phyloP scores from a whole-genome alignment of 2,113 vertebrate genomes.

The Vanacampus margaritifer region DNA sequence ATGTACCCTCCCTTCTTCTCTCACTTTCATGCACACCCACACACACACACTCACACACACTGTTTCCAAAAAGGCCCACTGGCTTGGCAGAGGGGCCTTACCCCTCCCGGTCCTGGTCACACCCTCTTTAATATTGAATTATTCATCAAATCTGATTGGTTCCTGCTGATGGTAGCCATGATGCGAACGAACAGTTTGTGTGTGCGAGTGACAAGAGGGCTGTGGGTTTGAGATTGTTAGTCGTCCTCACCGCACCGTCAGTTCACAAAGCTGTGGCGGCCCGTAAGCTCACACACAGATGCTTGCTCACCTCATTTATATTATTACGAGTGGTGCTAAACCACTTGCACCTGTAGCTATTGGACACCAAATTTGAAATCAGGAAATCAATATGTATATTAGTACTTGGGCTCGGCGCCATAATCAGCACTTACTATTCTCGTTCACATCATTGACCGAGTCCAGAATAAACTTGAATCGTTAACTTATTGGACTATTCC shows the following conservation, averaged over 20 bases:
- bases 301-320: slow-evolving; percentile 1
- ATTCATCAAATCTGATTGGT: slow-evolving; percentile 76
- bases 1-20: slow-evolving; percentile 17
- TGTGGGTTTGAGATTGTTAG: slow-evolving; percentile 45
- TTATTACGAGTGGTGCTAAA: background rate
- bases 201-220: slow-evolving; percentile 5
- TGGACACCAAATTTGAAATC: slow-evolving; percentile 29
- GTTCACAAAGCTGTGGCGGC: slow-evolving; percentile 34
- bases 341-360: slow-evolving; percentile 42
- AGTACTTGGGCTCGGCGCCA: too few species aligned
- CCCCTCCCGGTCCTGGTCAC: slow-evolving; percentile 53
- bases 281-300: slow-evolving; percentile 13
- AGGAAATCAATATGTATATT: background rate
- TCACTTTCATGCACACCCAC: slow-evolving; percentile 48
- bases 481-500: too few species aligned
- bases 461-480: too few species aligned
- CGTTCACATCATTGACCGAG: too few species aligned
- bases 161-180: slow-evolving; percentile 63
- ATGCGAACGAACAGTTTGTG: slow-evolving; percentile 54
- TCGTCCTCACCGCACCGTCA: slow-evolving; percentile 27
- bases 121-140: slow-evolving; percentile 75
- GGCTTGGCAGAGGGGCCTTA: slow-evolving; percentile 52
- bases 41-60: slow-evolving; percentile 22
- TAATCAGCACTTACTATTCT: too few species aligned
- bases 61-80: slow-evolving; percentile 64